Conservation (phyloP, 2,113 vertebrate genomes). For the Telmatochromis brachygnathus region DNA sequence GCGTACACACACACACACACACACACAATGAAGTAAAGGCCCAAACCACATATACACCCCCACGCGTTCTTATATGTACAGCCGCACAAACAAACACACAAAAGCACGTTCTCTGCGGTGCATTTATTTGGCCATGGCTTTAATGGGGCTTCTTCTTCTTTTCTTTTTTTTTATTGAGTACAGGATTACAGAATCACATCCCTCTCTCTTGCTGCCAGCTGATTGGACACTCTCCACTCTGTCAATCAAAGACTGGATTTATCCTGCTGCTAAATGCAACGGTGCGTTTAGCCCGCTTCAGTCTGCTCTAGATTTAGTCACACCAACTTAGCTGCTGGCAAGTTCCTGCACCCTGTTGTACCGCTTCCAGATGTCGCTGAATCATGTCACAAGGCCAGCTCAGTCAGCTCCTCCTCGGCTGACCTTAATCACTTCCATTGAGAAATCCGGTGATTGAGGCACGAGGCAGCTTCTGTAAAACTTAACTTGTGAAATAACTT, state of each 20-base stretch:
- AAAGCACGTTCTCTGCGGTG: background rate
- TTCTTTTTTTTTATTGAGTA: slow-evolving; percentile 9
- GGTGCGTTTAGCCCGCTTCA: background rate
- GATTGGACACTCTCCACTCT: slow-evolving; percentile 25
- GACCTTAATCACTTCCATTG: background rate
- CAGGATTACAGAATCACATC: slow-evolving; percentile 11
- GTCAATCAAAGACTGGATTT: slow-evolving; percentile 23
- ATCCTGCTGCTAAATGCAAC: background rate
- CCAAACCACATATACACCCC: background rate
- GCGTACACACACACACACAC: background rate
- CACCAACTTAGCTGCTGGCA: slow-evolving; percentile 8
- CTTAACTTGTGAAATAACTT: background rate
- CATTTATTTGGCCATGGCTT: background rate
- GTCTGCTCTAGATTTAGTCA: slow-evolving; percentile 1
- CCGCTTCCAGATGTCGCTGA: background rate
- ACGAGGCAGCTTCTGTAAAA: background rate
- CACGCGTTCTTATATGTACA: background rate
- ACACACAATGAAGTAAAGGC: background rate
- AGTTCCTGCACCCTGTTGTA: background rate
- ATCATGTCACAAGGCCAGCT: background rate
- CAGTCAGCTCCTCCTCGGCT: background rate
- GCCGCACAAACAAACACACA: background rate
- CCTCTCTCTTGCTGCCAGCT: background rate
- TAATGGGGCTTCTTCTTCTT: background rate
- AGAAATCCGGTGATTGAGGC: background rate